Conservation (phyloP, 2,888 invertebrate species). For the Trachelus tabidus region DNA sequence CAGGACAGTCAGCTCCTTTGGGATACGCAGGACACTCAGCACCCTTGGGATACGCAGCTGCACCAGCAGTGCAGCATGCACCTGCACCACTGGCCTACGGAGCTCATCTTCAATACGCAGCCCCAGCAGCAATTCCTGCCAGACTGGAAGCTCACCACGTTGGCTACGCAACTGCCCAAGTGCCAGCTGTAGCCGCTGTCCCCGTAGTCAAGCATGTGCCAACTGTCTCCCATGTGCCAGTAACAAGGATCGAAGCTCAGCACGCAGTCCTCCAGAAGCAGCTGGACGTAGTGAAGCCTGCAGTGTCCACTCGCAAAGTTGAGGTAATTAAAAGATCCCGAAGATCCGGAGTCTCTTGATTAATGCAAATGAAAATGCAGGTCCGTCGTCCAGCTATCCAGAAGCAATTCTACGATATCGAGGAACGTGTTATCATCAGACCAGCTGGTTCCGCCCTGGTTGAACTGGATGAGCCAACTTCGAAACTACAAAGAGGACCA, state of each 20-base stretch:
- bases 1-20: constrained; percentile 19
- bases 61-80: constrained; percentile 20
- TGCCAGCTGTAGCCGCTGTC: constrained; percentile 55
- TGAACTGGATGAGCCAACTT: constrained; percentile 71
- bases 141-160: constrained; percentile 52
- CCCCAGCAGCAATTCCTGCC: constrained; percentile 40
- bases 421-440: constrained; percentile 71
- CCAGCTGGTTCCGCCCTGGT: constrained; percentile 73
- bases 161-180: constrained; percentile 56
- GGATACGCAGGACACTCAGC: constrained; percentile 43
- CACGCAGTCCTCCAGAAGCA: constrained; percentile 69
- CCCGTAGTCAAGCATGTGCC: constrained; percentile 63
- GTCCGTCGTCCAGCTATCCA: constrained; percentile 73
- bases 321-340: constrained; percentile 58
- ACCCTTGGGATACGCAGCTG: constrained; percentile 40
- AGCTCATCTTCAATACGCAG: constrained; percentile 38
- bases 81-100: constrained; percentile 21
- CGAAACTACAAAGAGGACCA: constrained; percentile 69
- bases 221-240: constrained; percentile 67
- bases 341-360: neutral
- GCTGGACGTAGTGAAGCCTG: constrained; percentile 72
- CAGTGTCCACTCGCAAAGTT: constrained; percentile 70
- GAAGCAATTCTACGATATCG: constrained; percentile 75
- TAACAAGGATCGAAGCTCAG: constrained; percentile 66
- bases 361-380: constrained; percentile 31